A percentile compares a stretch with the other conserved stretches of the same genome.
phyloP scores from a whole-genome alignment of 1,140 invertebrate genomes.

The Penaeus japonicus region DNA sequence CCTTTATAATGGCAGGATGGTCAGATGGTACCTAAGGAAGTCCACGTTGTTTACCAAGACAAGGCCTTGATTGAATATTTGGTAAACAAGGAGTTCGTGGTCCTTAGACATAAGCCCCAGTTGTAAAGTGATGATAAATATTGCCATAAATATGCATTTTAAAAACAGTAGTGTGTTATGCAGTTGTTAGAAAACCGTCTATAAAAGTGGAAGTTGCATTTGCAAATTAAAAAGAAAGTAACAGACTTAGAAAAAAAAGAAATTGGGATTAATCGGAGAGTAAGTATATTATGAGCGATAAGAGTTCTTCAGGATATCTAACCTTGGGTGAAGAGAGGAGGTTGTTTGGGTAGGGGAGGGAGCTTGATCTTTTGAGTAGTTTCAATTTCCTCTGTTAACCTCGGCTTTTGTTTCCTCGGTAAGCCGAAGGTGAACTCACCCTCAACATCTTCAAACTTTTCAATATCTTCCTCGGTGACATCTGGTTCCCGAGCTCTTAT shows the following conservation, averaged over 20 bases:
- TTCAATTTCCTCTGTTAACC: constrained; percentile 61
- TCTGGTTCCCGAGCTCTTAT: constrained; percentile 35
- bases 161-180: constrained; percentile 36
- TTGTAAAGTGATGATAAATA: neutral
- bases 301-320: constrained; percentile 2
- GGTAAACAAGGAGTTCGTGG: too few relatives aligned
- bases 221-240: constrained; percentile 10
- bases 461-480: neutral
- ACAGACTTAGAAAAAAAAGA: constrained; percentile 13
- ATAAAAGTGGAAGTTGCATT: neutral
- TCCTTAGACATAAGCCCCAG: too few relatives aligned
- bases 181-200: constrained; percentile 31
- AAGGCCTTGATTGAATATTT: too few relatives aligned
- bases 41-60: too few relatives aligned
- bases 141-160: neutral
- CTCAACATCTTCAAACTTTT: constrained; percentile 60
- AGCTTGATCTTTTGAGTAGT: constrained; percentile 57
- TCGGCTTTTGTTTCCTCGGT: constrained; percentile 58
- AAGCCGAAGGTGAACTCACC: constrained; percentile 61
- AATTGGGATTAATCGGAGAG: constrained; percentile 17
- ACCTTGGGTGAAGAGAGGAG: constrained; percentile 54
- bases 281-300: constrained; percentile 23
- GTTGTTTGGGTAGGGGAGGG: constrained; percentile 51
- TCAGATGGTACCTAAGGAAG: too few relatives aligned
- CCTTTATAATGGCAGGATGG: too few relatives aligned